Base-by-base conservation (phyloP, 2,888 invertebrate genomes). In the Temnothorax unifasciatus region DNA sequence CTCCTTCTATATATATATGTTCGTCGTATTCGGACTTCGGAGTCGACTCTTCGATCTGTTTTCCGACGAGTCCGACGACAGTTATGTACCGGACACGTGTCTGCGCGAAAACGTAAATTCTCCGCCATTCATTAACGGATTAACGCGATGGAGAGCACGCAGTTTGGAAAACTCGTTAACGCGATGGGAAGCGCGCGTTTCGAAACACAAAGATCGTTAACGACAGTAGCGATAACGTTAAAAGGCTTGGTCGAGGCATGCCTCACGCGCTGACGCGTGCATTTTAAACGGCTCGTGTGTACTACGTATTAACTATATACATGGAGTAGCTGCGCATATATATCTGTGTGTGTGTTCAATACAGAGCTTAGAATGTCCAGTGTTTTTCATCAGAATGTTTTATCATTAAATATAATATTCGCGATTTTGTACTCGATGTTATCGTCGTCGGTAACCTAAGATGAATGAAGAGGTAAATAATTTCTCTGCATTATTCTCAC, bases 381-480 rank as follows among this genome's bases (percentile, higher is more conserved):
- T 29, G 5, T 38, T 21, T 47, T 29, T 38, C 34, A 41, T 77
- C 52, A 50, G 63, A 77, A 77, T 29, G 15, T 68, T 8, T 54
- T 41, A 25, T 68, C 8, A n/a, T 75, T 64, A 41, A n/a, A 13
- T 52, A 25, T 68, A 54, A 25, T 68, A 54, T 54, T 54, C n/a
- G n/a, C 15, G 4, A 61, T 44, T 76, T 73, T 13, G 9, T 54
- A 25, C 8, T 50, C 3, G 25, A 66, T 79, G 11, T 9, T 38
- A 18, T 57, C 25, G 6, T 21, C 21, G 4, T 41, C 50, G 63
- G 2, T 82, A 54, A 68, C 68, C n/a, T 77, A 54, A 54, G 8
- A 68, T 77, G 77, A 77, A 68, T 54, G 15, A 68, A n/a, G n/a
- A 68, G 41, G 76, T 77, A 77, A 15, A 68, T 2, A 21, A 38